A percentile compares a stretch with the other conserved stretches of the same genome.
phyloP scores from a whole-genome alignment of 2,113 vertebrate species.

The Boulengeromyrus knoepffleri region DNA sequence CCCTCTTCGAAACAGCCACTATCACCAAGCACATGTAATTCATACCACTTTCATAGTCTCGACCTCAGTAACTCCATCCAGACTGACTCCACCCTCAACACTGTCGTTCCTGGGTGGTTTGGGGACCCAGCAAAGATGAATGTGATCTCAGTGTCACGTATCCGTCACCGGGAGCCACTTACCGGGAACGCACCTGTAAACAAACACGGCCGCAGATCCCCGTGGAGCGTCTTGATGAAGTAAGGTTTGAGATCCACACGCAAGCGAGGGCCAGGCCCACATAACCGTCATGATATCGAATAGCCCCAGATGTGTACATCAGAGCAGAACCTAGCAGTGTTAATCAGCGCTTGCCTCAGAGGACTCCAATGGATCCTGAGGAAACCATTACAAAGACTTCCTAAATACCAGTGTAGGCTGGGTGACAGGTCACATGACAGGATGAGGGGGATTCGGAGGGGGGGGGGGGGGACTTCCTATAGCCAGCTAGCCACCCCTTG shows the following conservation, averaged over 20 bases:
- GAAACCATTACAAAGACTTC: not conserved
- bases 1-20: not conserved
- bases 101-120: not conserved
- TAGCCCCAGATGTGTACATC: not conserved
- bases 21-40: not conserved
- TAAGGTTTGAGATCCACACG: not conserved
- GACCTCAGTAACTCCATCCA: not conserved
- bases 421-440: not conserved
- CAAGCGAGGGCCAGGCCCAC: not conserved
- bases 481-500: not conserved
- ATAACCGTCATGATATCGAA: not conserved
- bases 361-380: not conserved
- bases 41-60: not conserved
- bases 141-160: not conserved
- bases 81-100: not conserved
- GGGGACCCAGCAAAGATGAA: not conserved
- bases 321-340: not conserved
- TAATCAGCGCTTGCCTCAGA: not conserved
- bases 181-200: not conserved
- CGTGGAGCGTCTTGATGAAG: not conserved
- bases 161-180: not conserved
- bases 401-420: not conserved
- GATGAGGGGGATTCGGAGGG: not conserved
- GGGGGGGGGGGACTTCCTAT: not conserved
- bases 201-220: not conserved